phyloP scores from a whole-genome alignment of 92 coral and sea anemone species.

The Bergia sp. region DNA sequence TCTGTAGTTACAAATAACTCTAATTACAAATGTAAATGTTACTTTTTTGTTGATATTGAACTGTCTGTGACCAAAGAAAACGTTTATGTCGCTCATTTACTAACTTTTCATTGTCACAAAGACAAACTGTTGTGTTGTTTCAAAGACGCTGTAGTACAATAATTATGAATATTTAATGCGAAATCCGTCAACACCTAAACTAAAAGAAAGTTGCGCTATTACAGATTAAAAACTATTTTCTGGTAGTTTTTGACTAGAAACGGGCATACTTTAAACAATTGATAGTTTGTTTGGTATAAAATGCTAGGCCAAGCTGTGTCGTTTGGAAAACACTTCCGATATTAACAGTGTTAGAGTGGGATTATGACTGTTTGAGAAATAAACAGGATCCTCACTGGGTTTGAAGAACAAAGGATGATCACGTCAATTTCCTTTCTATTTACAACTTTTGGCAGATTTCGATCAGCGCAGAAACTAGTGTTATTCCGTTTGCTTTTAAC shows the following conservation, averaged over 20 bases:
- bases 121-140: neutral
- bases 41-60: neutral
- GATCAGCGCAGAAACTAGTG: neutral
- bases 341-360: neutral
- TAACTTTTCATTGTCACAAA: neutral
- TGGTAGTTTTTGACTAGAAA: neutral
- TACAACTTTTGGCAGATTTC: neutral
- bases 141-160: neutral
- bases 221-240: neutral
- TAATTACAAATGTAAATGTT: no score
- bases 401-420: neutral
- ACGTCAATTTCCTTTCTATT: slow-evolving; percentile 13
- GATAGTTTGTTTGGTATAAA: slow-evolving; percentile 1
- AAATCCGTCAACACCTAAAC: neutral
- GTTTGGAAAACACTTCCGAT: neutral
- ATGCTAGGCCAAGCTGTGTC: neutral
- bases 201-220: neutral
- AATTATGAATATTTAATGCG: neutral
- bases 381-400: slow-evolving; percentile 28
- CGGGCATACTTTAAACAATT: neutral
- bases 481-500: slow-evolving; percentile 9
- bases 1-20: neutral
- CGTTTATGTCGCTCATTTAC: neutral
- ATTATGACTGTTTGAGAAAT: slow-evolving; percentile 2
- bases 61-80: neutral